Base-by-base conservation (phyloP, 2,113 vertebrate species). In the Petroica traversi region DNA sequence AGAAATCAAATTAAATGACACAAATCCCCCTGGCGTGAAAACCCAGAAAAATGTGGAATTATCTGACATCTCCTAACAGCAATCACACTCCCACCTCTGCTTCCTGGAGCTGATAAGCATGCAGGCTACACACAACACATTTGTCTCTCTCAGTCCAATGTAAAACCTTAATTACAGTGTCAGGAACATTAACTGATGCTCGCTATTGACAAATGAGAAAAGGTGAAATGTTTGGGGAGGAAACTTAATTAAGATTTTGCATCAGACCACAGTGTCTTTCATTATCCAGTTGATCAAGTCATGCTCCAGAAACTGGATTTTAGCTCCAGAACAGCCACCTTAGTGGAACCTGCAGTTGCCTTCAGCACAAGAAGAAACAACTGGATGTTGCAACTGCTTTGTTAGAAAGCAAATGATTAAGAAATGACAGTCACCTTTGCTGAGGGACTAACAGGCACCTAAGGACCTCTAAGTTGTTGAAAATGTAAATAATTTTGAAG, bases 171-270 rank as follows among this genome's bases (percentile, higher is more conserved):
- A 89, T 87, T 92, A 89, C 1, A 54, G 77, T 3, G 45, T 64
- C 93, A 79, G 89, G 73, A 95, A 72, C 66, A 83, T 57, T 36
- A 72, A 66, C 71, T 79, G 82, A 81, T 82, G 84, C 84, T 91
- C 25, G 2, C 61, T 29, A 49, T 19, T 91, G 89, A 79, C 80
- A 89, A 91, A 87, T 52, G 64, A 24, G 80, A 83, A 41, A 61
- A 95, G 92, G 91, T 93, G 31, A 83, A 96, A 83, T 82, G 67
- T 83, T 90, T 92, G 68, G 81, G 93, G 77, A 92, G 66, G 89
- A 91, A 91, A 82, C 49, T 85, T 89, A 80, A 95, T 94, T 66
- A 96, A 66, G 85, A 67, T 52, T 85, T 78, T 87, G 34, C 71
- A 93, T 79, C 63, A 77, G 79, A 82, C 66, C 57, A 59, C 33